These are phyloP conservation scores for Thunnus thynnus DNA, from an alignment of 2,113 vertebrate species.

Conservation along the genomic window DNA sequence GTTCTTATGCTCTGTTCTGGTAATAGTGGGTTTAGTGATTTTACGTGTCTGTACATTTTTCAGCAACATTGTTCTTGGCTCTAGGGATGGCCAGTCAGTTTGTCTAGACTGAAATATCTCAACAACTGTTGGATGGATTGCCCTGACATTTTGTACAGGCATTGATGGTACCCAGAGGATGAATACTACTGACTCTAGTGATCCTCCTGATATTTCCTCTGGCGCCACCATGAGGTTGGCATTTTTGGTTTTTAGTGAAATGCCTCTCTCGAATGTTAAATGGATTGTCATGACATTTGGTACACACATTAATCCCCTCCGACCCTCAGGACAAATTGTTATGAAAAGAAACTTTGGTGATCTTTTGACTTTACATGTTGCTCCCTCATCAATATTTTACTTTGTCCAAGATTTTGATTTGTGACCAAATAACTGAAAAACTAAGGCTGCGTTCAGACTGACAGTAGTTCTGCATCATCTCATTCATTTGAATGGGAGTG, in stretches of 20 bases:
- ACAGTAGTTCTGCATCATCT: background rate
- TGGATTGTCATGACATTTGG: background rate
- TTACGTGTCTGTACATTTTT: too few species aligned
- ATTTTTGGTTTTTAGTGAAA: background rate
- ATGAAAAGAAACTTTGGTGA: background rate
- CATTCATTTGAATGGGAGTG: too few species aligned
- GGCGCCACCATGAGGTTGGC: background rate
- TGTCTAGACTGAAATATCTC: background rate
- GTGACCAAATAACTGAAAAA: background rate
- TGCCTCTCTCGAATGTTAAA: background rate
- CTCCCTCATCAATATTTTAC: background rate
- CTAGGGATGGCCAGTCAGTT: background rate
- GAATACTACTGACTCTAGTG: background rate
- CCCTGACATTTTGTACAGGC: background rate
- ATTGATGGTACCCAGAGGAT: constrained; percentile 15
- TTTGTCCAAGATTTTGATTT: background rate
- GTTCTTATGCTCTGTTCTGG: background rate
- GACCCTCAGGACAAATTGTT: background rate
- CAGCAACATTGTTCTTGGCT: background rate
- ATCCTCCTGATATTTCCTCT: constrained; percentile 3
- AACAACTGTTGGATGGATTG: background rate
- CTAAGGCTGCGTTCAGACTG: too few species aligned
- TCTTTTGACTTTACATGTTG: background rate
- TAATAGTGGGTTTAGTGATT: background rate
- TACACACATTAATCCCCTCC: background rate